Evolutionary conservation across 2,113 vertebrate genomes (phyloP).

Genomic region (Upupa epops): DNA sequence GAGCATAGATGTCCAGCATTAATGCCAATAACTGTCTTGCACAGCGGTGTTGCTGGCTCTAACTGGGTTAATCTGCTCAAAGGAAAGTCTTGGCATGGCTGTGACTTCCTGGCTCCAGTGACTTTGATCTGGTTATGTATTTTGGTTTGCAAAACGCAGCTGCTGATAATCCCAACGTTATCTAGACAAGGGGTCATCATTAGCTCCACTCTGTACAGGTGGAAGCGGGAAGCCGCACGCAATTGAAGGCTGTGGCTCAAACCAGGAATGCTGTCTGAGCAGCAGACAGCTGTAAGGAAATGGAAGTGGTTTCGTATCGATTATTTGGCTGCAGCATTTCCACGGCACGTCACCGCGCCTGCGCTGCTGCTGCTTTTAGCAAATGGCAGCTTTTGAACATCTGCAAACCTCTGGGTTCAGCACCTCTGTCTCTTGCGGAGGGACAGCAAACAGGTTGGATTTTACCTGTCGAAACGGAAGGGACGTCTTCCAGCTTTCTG

Average conservation of each 20-base stretch:
- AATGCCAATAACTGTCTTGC: too few relatives aligned
- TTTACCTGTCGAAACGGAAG: slow-evolving; percentile 67
- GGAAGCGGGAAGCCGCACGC: not conserved
- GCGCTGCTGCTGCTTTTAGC: not conserved
- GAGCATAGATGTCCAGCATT: too few relatives aligned
- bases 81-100: not conserved
- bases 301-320: not conserved
- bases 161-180: too few relatives aligned
- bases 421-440: not conserved
- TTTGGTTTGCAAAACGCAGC: not conserved
- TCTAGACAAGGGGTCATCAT: too few relatives aligned
- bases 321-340: not conserved
- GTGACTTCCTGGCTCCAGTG: not conserved
- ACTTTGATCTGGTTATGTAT: not conserved
- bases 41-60: not conserved
- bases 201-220: not conserved
- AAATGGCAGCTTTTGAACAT: not conserved
- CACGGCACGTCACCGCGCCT: not conserved
- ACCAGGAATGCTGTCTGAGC: not conserved
- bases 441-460: not conserved
- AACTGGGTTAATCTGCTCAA: not conserved
- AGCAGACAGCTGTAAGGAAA: not conserved
- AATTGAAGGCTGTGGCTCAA: not conserved
- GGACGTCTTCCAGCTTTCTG: slow-evolving; percentile 37
- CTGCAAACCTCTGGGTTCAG: not conserved